Base-by-base conservation (phyloP, 2,113 vertebrate genomes). In the Machaerirhynchus nigripectus region DNA sequence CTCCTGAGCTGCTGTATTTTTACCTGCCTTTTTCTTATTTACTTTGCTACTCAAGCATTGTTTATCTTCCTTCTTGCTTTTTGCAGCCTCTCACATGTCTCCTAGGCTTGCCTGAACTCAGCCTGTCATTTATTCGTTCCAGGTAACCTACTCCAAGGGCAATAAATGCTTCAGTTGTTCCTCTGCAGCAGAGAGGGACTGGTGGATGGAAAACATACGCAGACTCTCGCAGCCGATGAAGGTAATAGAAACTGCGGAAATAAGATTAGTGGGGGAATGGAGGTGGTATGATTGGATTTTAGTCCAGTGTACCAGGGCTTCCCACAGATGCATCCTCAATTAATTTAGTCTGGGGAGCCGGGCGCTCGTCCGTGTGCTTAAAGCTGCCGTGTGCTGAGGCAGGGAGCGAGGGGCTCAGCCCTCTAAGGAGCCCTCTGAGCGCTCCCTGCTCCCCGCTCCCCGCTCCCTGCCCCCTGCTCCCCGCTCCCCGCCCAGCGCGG, bases 151-250 rank as follows among this genome's bases (percentile, higher is more conserved):
- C 87, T 98, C 99, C 17, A 99, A 99, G 13, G 99, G 99, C 95
- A 99, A 98, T 97, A 99, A 99, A 97, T 99, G 99, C 85, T 99
- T 99, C 97, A 99, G 99, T 96, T 99, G 99, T 94, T 98, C 98
- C 9, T 99, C 99, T 3, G 98, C 98, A 27, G 98, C 99, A n/a
- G 99, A 99, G 96, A 98, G 99, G 97, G 99, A 99, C 98, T 99
- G 98, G 97, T 99, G 99, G 99, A 99, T 99, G 99, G 99, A 99
- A 97, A 99, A 99, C 97, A 98, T 99, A 92, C 98, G 98, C 65
- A 98, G 99, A 75, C 99, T 99, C 8, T 98, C 99, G 65, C 99
- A 99, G 84, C 99, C 99, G 13, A 99, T 99, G 97, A 99, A 99
- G 99, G 99, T 99, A 98, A 97, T 14, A 33, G 82, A 13, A 95